Base-by-base conservation (phyloP, 1,140 invertebrate species). In the Plodia interpunctella region DNA sequence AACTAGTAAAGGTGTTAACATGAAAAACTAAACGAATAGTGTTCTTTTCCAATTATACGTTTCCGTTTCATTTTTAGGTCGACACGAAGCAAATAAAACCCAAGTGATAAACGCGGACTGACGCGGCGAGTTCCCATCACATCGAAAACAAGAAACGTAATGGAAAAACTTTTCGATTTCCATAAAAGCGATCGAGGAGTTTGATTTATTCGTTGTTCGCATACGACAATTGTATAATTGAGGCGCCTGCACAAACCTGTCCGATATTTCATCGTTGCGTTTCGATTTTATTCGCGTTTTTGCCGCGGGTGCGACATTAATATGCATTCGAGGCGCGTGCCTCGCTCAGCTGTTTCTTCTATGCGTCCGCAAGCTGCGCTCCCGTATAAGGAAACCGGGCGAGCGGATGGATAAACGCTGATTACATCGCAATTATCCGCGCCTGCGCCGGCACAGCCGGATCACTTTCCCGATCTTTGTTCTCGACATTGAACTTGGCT, bases 291-390 rank as follows among this genome's bases (percentile, higher is more conserved):
- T 80, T 67, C 68, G 62, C 71, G 74, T 83, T 86, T 84, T 84
- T 86, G 74, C 74, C 55, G 68, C 75, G 74, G 75, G 74, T 72
- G 72, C 68, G 66, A 65, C 80, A 84, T 85, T 79, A 83, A 87
- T 84, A 84, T 86, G 79, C 80, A 80, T 73, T 70, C 66, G 66
- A 70, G 76, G 78, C 82, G 85, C 82, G 85, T 85, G 83, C 82
- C 80, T 60, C 74, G 81, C 71, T 87, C 86, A 88, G 83, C 83
- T 88, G 86, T 87, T 83, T 83, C 76, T 85, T 84, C 83, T 87
- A 85, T 81, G 76, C 70, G 71, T 61, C 61, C 70, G 77, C 84
- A 87, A 82, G 83, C 85, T 86, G 83, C 80, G 72, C 76, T 58
- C 55, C 80, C 86, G 75, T 87, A 83, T 68, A 88, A 72, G 86